Evolutionary conservation across 2,888 invertebrate species (phyloP).

Genomic region (Muschampia plurimacula): DNA sequence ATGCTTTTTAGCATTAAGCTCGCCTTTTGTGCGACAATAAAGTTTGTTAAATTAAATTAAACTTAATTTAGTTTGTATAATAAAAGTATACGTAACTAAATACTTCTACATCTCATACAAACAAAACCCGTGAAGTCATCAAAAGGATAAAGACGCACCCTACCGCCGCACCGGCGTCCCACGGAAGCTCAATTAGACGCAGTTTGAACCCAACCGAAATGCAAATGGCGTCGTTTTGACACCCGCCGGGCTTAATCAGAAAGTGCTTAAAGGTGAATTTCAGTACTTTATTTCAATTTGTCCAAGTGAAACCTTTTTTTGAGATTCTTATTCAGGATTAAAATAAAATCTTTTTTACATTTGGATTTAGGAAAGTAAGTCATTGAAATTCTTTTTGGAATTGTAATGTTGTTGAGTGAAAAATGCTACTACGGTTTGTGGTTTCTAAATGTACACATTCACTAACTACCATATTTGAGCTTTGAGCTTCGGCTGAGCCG

Average conservation of each 20-base stretch:
- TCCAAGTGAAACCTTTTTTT: not conserved
- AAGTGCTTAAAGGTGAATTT: conserved; percentile 9
- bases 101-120: not conserved
- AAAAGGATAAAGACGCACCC: not conserved
- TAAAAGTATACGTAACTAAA: too few species aligned
- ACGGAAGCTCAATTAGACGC: conserved; percentile 28
- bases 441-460: too few species aligned
- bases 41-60: too few species aligned
- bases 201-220: conserved; percentile 16
- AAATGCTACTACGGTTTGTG: too few species aligned
- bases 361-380: not conserved
- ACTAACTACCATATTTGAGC: too few species aligned
- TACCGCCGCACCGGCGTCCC: conserved; percentile 10
- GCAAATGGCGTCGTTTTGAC: conserved; percentile 28
- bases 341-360: not conserved
- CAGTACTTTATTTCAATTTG: not conserved
- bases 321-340: not conserved
- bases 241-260: conserved; percentile 14
- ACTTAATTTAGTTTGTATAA: too few species aligned
- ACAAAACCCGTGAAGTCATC: not conserved
- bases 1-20: too few species aligned
- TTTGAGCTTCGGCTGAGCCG: too few species aligned
- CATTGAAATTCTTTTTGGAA: too few species aligned
- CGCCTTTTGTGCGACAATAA: too few species aligned
- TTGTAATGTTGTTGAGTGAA: too few species aligned